Evolutionary conservation across 1,140 invertebrate species (phyloP), one percentile per base, ranked within the genome.

Genomic region (Hypothenemus hampei): DNA sequence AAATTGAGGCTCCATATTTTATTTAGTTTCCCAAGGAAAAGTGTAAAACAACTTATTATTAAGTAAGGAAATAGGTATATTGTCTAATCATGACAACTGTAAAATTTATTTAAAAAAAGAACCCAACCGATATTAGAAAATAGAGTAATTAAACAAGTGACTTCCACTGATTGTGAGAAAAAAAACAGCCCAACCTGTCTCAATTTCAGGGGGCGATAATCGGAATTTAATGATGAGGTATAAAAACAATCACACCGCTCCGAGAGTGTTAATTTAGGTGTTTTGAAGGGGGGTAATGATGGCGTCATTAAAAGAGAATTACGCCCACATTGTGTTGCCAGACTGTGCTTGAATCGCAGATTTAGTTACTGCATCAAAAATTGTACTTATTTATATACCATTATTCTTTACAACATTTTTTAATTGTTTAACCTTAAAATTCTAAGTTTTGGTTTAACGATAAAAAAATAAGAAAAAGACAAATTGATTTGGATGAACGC

Each of bases 1-100:
- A 68, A 68, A 69, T 69, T 68, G 67, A 69, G 65, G 63, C 66
- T 67, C 68, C 65, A 68, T 68, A 68, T 66, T 68, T 68, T n/a
- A n/a, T n/a, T n/a, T 69, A 64, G 62, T 66, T 68, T 68, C 67
- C 67, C 67, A 66, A 64, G 67, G 66, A 61, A 49, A 63, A 64
- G 65, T 66, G 65, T 69, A 68, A 69, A 65, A 63, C 67, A 69
- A 69, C n/a, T n/a, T n/a, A n/a, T n/a, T n/a, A n/a, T n/a, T n/a
- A n/a, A n/a, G n/a, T n/a, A n/a, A n/a, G n/a, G n/a, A n/a, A n/a
- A n/a, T n/a, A n/a, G n/a, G n/a, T n/a, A n/a, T n/a, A n/a, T n/a
- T n/a, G n/a, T n/a, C n/a, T n/a, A n/a, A n/a, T n/a, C n/a, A n/a
- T n/a, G n/a, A n/a, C n/a, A n/a, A n/a, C n/a, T n/a, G n/a, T n/a